Percentiles rank a stretch among this genome's conserved stretches.
These are phyloP conservation scores for Mythimna albipuncta DNA, from an alignment of 2,888 invertebrate genomes.

Conservation along the genomic window DNA sequence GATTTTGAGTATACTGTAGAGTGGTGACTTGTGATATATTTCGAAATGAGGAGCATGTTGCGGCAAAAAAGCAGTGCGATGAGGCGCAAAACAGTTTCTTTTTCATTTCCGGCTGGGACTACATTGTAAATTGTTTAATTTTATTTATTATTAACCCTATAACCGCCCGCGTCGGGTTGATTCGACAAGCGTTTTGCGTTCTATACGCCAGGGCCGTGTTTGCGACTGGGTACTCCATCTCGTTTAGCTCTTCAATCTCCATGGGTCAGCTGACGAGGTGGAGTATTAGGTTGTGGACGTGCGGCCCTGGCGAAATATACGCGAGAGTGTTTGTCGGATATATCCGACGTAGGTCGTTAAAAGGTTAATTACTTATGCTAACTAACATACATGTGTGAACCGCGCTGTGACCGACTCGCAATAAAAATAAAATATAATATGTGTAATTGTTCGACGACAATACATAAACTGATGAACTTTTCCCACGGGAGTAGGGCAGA, in stretches of 20 bases:
- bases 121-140: constrained; percentile 18
- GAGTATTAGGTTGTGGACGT: no score
- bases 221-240: no score
- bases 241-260: no score
- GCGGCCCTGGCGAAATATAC: no score
- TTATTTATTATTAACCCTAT: constrained; percentile 1
- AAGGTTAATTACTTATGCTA: neutral
- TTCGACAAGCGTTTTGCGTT: no score
- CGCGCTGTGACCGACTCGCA: neutral
- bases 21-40: constrained; percentile 1
- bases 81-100: constrained; percentile 11
- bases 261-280: no score
- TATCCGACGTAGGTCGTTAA: no score
- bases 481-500: neutral
- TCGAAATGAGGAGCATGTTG: constrained; percentile 5
- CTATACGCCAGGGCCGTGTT: no score
- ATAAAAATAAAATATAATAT: constrained; percentile 1
- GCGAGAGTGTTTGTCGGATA: no score
- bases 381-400: constrained; percentile 9
- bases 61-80: neutral
- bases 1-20: neutral
- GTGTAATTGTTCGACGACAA: constrained; percentile 9
- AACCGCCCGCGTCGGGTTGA: no score
- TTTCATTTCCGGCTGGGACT: neutral
- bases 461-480: neutral